Percentiles rank a stretch among this genome's conserved stretches.
These are phyloP conservation scores for Macrosteles quadrilineatus DNA, from an alignment of 1,140 invertebrate species.

Conservation along the genomic window DNA sequence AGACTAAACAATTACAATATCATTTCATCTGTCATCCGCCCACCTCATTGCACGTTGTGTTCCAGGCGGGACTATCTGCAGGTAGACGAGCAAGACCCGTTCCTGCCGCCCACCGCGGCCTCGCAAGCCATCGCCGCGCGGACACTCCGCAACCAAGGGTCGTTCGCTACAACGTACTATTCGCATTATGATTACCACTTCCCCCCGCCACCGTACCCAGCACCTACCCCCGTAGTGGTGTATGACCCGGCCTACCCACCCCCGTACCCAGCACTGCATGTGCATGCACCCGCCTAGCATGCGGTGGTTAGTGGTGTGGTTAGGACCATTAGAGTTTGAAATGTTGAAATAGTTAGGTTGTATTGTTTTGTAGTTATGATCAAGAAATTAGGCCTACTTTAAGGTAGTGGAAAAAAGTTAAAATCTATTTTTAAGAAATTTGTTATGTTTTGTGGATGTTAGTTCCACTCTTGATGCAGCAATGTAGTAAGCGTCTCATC, in stretches of 20 bases:
- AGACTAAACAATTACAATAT: too few relatives aligned
- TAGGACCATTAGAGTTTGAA: too few relatives aligned
- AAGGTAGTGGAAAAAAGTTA: too few relatives aligned
- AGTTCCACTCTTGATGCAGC: too few relatives aligned
- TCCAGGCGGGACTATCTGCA: constrained; percentile 69
- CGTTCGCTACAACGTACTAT: constrained; percentile 49
- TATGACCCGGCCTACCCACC: constrained; percentile 46
- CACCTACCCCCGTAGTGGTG: constrained; percentile 47
- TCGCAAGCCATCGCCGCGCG: constrained; percentile 64
- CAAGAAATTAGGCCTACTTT: too few relatives aligned
- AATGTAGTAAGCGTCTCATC: too few relatives aligned
- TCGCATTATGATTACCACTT: constrained; percentile 46
- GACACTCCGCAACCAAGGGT: constrained; percentile 65
- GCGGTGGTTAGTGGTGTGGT: not conserved
- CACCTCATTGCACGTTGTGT: constrained; percentile 39
- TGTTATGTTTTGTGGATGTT: too few relatives aligned
- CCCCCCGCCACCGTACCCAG: constrained; percentile 47
- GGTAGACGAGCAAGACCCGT: constrained; percentile 73
- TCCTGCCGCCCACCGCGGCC: constrained; percentile 62
- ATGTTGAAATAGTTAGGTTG: too few relatives aligned
- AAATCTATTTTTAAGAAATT: too few relatives aligned
- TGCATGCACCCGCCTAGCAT: not conserved
- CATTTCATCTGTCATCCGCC: too few relatives aligned
- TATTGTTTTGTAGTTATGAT: too few relatives aligned
- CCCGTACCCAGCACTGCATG: constrained; percentile 53